Evolutionary conservation across 2,113 vertebrate species (phyloP).

Genomic region (Ammospiza caudacuta): DNA sequence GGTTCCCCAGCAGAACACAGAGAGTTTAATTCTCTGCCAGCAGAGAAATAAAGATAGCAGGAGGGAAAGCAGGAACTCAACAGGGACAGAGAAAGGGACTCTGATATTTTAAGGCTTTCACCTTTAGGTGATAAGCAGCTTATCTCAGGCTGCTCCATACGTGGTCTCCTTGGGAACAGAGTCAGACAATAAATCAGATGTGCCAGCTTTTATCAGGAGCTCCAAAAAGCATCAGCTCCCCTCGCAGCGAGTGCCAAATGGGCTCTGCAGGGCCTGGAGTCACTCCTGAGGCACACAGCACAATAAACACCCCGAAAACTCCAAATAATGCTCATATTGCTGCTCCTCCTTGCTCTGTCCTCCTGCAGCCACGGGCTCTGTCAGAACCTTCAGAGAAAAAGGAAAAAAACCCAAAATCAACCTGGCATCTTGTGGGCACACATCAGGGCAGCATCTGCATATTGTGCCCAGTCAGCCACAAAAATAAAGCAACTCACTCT

Average conservation of each 20-base stretch:
- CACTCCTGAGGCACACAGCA: background rate
- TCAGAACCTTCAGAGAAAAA: background rate
- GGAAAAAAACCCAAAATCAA: background rate
- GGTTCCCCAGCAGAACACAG: background rate
- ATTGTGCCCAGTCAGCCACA: background rate
- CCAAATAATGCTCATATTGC: background rate
- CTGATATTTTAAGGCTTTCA: conserved; percentile 22
- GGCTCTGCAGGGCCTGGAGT: background rate
- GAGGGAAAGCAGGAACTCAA: background rate
- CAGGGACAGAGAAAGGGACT: background rate
- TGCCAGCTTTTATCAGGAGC: conserved; percentile 49
- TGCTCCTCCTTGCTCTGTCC: rapidly evolving
- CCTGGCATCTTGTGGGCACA: background rate
- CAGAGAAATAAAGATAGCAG: background rate
- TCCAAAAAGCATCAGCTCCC: background rate
- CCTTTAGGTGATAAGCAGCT: conserved; percentile 45
- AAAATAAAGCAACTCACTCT: background rate
- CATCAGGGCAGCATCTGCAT: background rate
- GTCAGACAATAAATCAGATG: conserved; percentile 59
- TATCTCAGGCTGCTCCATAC: background rate
- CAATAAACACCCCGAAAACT: rapidly evolving
- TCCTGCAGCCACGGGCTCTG: background rate
- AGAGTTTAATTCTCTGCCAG: background rate
- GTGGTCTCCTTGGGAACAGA: conserved; percentile 69
- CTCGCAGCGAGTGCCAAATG: background rate